Evolutionary conservation across 2,888 invertebrate species (phyloP), one percentile per base, ranked within the genome.

Genomic region (Epinotia ramella): DNA sequence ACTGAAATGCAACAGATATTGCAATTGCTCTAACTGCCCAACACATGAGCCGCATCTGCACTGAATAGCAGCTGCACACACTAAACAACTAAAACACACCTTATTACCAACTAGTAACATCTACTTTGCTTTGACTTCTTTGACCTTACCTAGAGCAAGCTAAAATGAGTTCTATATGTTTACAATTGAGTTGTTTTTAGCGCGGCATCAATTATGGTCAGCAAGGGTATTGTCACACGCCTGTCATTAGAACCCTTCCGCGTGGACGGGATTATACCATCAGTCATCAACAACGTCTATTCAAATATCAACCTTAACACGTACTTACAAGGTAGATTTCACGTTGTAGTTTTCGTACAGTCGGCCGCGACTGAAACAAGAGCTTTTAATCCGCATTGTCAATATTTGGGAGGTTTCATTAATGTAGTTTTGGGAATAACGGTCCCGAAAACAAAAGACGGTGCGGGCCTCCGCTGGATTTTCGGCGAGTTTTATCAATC

Each of bases 191-290:
- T 60, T 60, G 28, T 13, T 44, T 65, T n/a, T 60, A n/a, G 18
- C n/a, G 33, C 65, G 53, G 28, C 2, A 4, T 16, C 44, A 0
- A n/a, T 60, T 46, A 11, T 82, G 84, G 86, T 84, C 83, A 84
- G 80, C 81, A 80, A 80, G 77, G 81, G 83, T 79, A 82, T 75
- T 79, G 78, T 80, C 78, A 80, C 79, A 78, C 79, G 78, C 71
- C 66, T 71, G 66, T 76, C 67, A 73, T 71, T 76, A 74, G 79
- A 80, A 76, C 80, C 82, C 86, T 85, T 85, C 85, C 84, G 86
- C 85, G 77, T 79, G 78, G 76, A 77, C 80, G 78, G 77, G 67
- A 77, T 81, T 81, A 83, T 79, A 7, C 20, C 59, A n/a, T 68
- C 57, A 20, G n/a, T 9, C 40, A 40, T 11, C 3, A 9, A 16